A percentile compares a stretch with the other conserved stretches of the same genome.
Conservation (phyloP, 1,140 invertebrate genomes). For the Ceratina australensis region DNA sequence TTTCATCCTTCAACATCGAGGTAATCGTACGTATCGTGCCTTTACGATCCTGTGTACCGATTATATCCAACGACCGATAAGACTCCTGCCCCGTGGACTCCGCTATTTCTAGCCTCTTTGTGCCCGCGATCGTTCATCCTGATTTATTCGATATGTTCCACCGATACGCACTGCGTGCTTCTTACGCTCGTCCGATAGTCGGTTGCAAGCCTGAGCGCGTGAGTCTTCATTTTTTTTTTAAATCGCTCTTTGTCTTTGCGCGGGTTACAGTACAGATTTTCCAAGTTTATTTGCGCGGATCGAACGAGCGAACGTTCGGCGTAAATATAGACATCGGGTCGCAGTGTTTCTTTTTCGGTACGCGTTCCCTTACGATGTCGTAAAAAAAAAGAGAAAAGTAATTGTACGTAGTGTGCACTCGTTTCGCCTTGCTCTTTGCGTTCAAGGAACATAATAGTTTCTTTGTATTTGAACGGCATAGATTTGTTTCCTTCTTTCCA, state of each 20-base stretch:
- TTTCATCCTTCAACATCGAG: neutral
- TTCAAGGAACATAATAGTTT: too few species aligned
- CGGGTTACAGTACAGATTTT: neutral
- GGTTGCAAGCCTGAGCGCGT: neutral
- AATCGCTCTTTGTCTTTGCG: neutral
- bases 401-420: too few species aligned
- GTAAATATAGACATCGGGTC: neutral
- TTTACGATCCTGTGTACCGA: constrained; percentile 17
- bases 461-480: too few species aligned
- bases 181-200: neutral
- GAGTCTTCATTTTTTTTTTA: constrained; percentile 5
- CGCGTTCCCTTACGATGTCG: neutral
- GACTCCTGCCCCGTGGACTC: constrained; percentile 3
- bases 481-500: too few species aligned
- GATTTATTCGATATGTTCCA: constrained; percentile 17
- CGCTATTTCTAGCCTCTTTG: constrained; percentile 38
- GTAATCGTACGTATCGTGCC: constrained; percentile 36
- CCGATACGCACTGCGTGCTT: constrained; percentile 4
- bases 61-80: constrained; percentile 42
- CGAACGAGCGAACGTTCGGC: neutral
- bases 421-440: too few species aligned
- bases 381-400: too few species aligned
- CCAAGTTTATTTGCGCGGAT: neutral
- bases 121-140: constrained; percentile 1
- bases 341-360: neutral